These are phyloP conservation scores for Acrocephalus arundinaceus DNA, from an alignment of 2,113 vertebrate species.

Conservation along the genomic window DNA sequence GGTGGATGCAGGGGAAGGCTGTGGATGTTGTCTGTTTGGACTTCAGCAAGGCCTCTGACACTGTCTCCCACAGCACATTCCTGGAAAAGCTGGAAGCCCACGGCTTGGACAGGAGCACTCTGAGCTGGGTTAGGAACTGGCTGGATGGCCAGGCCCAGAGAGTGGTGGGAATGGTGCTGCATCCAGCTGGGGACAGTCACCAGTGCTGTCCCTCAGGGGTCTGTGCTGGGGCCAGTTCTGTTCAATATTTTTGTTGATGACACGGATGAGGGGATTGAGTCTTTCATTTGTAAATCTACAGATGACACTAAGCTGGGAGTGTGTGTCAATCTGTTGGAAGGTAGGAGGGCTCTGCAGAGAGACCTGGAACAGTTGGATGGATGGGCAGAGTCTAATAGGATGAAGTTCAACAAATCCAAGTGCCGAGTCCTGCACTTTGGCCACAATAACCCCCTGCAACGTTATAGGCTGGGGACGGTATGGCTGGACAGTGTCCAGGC, in stretches of 20 bases:
- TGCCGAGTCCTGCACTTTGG: neutral
- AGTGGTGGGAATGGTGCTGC: neutral
- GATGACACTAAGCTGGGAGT: neutral
- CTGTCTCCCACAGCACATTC: neutral
- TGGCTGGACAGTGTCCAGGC: neutral
- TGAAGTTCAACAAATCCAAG: neutral
- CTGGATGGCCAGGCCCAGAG: neutral
- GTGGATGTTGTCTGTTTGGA: neutral
- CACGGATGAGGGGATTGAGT: neutral
- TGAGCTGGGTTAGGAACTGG: neutral
- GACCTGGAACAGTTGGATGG: neutral
- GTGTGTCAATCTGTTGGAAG: neutral
- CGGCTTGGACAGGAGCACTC: neutral
- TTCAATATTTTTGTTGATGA: neutral
- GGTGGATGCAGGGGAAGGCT: neutral
- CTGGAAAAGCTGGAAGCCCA: neutral
- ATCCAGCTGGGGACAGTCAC: neutral
- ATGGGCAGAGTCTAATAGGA: neutral
- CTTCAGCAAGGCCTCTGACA: neutral
- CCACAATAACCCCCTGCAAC: neutral
- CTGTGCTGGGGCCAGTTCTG: neutral
- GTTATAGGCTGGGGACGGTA: neutral
- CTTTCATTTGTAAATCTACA: neutral
- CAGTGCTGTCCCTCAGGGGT: neutral
- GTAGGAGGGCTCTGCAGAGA: neutral